Evolutionary conservation across 2,888 invertebrate species (phyloP).

Genomic region (Heliconius ismenius): DNA sequence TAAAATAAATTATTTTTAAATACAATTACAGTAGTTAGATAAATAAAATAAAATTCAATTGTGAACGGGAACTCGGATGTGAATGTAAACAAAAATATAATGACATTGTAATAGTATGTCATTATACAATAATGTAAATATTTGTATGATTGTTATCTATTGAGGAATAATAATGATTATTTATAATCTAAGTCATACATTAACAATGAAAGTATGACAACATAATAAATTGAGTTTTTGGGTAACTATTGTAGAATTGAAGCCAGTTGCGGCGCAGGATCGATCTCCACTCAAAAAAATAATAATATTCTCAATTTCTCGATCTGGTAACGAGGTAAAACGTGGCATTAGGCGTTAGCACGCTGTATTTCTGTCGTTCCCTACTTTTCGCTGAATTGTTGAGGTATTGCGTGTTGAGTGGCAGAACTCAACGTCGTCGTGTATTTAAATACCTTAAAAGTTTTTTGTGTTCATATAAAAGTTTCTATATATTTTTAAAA

Average conservation of each 20-base stretch:
- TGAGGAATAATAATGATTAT: neutral
- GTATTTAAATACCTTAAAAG: no score
- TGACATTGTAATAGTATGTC: neutral
- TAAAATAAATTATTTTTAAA: no score
- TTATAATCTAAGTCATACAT: neutral
- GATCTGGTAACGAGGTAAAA: neutral
- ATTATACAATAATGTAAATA: constrained; percentile 7
- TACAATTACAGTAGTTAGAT: no score
- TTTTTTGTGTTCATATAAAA: no score
- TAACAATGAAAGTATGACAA: neutral
- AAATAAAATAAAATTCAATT: neutral
- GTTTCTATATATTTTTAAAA: no score
- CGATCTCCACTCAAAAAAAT: neutral
- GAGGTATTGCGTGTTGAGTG: no score
- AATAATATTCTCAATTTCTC: neutral
- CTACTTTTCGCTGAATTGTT: no score
- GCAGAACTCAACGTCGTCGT: no score
- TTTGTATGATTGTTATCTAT: neutral
- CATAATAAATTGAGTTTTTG: neutral
- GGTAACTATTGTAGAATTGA: neutral
- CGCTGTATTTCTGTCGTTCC: no score
- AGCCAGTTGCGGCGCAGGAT: neutral
- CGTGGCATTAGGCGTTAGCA: neutral
- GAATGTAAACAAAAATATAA: neutral
- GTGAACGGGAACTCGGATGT: neutral